Evolutionary conservation across 2,113 vertebrate species (phyloP), one percentile per base, ranked within the genome.

Genomic region (Hassar affinis): DNA sequence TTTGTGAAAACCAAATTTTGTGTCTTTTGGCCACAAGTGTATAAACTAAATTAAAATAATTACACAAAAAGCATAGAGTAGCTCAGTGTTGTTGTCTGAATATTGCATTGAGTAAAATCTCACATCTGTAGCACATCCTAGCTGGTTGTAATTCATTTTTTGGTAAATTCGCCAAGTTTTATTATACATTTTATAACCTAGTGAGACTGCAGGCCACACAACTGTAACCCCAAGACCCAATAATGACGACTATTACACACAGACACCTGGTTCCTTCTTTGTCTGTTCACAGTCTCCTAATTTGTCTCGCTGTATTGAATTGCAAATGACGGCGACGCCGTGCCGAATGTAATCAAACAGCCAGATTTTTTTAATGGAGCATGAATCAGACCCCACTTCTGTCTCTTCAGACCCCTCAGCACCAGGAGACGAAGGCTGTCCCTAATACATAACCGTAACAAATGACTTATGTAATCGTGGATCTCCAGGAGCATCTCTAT

Each of bases 231-330:
- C 33, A 42, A 8, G 45, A 71, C 22, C 38, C 38, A 33, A 45
- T 69, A 42, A 81, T n/a, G 22, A 17, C n/a, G 49, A 56, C 79
- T 54, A 8, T 81, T 38, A 57, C 80, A 59, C 64, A 57, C n/a
- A 15, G 52, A 61, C 80, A 74, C 80, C 80, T 81, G 80, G 66
- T 35, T 71, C 66, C 38, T 52, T 45, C 51, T 81, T 81, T 81
- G 80, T 81, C 64, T 69, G 64, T 33, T 42, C 77, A 18, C 79
- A 54, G 64, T 52, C 30, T n/a, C 22, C 47, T 35, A 27, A 42
- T 81, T 74, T 82, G 80, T 74, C 56, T 35, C 56, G 80, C 52
- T 57, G 22, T 72, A 72, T 82, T 82, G 52, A 82, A 74, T 33
- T 72, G 68, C 52, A 82, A 82, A 82, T 82, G 22, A 22, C 25